Percentiles rank a stretch among this genome's conserved stretches.
phyloP scores from a whole-genome alignment of 2,113 vertebrate species.

The Mobula birostris region DNA sequence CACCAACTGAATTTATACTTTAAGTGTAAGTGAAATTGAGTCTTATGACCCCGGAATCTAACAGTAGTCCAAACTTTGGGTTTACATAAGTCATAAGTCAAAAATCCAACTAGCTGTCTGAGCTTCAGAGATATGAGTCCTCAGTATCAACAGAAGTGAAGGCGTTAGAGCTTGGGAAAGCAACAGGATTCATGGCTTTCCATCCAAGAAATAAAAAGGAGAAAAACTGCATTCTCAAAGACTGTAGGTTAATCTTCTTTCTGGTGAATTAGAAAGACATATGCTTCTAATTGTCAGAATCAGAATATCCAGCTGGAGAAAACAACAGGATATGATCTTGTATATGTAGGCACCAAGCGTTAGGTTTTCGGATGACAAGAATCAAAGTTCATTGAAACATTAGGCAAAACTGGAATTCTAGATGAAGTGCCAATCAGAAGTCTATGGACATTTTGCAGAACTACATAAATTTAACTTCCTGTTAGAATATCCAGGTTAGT shows the following conservation, averaged over 20 bases:
- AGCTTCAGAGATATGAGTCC: not conserved
- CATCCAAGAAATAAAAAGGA: not conserved
- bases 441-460: too few species aligned
- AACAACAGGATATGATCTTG: too few species aligned
- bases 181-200: not conserved
- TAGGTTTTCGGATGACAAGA: too few species aligned
- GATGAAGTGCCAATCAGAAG: too few species aligned
- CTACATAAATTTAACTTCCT: too few species aligned
- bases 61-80: not conserved
- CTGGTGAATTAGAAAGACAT: not conserved
- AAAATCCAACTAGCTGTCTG: not conserved
- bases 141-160: not conserved
- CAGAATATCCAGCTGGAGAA: too few species aligned
- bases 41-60: not conserved
- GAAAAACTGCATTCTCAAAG: too few species aligned
- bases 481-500: too few species aligned
- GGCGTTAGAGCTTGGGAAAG: not conserved
- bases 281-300: not conserved
- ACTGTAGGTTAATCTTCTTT: not conserved
- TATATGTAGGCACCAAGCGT: too few species aligned
- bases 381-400: too few species aligned
- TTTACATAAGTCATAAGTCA: not conserved
- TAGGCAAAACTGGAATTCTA: too few species aligned
- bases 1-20: not conserved
- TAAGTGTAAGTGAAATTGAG: not conserved